Conservation (phyloP, 2,888 invertebrate species). For the Rhogogaster chlorosoma region DNA sequence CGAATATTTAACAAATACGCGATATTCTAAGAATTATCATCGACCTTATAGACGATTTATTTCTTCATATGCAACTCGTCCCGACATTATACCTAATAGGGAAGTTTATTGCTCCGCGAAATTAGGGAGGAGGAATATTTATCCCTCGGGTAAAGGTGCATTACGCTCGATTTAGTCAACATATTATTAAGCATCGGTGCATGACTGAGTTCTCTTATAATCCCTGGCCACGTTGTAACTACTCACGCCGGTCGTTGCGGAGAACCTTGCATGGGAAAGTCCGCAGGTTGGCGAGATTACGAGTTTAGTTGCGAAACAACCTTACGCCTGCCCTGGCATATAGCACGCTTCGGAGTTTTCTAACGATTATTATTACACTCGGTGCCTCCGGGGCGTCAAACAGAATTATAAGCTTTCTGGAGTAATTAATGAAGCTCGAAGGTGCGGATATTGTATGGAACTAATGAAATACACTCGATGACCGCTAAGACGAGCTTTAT, state of each 20-base stretch:
- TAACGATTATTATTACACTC: constrained; percentile 69
- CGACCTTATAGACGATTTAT: neutral
- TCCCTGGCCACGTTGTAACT: constrained; percentile 14
- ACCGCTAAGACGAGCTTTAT: neutral
- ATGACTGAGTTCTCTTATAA: constrained; percentile 66
- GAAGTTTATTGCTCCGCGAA: neutral
- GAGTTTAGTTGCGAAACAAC: constrained; percentile 75
- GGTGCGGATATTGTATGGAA: neutral
- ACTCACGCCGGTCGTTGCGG: neutral
- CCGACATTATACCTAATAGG: neutral
- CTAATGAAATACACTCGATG: neutral
- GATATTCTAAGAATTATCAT: neutral
- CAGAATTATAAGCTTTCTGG: constrained; percentile 33
- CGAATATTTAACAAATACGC: constrained; percentile 41
- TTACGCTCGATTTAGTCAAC: constrained; percentile 63
- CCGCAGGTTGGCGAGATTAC: constrained; percentile 75
- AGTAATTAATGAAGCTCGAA: constrained; percentile 24
- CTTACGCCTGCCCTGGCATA: constrained; percentile 58
- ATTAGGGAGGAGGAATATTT: neutral
- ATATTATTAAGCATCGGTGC: constrained; percentile 68
- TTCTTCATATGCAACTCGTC: neutral
- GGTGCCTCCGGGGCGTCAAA: neutral
- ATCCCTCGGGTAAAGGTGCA: constrained; percentile 27
- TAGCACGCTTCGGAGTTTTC: constrained; percentile 61
- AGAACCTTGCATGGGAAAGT: constrained; percentile 72